Conservation (phyloP, 1,140 invertebrate genomes). For the Stegodyphus mimosarum region DNA sequence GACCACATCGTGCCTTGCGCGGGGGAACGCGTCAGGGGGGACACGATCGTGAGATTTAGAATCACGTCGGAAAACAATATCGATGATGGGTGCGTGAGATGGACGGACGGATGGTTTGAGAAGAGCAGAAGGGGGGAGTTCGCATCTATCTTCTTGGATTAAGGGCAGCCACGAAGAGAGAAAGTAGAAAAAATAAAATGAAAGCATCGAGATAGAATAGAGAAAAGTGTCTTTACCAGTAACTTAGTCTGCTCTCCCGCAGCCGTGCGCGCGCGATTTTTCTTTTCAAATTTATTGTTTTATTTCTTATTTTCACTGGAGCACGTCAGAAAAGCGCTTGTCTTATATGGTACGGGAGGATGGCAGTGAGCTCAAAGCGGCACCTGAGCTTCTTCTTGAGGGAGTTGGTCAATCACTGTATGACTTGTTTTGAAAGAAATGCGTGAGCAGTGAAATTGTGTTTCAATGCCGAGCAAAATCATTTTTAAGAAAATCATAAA, state of each 20-base stretch:
- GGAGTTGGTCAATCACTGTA: too few relatives aligned
- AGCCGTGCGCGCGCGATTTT: neutral
- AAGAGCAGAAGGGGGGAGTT: neutral
- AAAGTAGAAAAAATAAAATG: neutral
- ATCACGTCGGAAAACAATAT: slow-evolving; percentile 51
- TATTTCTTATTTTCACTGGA: neutral
- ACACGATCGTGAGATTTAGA: slow-evolving; percentile 38
- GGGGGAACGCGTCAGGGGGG: neutral
- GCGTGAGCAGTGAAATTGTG: too few relatives aligned
- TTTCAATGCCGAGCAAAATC: too few relatives aligned
- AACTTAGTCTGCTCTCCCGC: slow-evolving; percentile 8
- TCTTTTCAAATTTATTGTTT: neutral
- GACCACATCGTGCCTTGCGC: slow-evolving; percentile 24
- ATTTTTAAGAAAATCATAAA: too few relatives aligned
- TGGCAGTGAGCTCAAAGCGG: slow-evolving; percentile 5
- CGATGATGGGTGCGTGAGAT: slow-evolving; percentile 27
- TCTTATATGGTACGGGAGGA: neutral
- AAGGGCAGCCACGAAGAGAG: slow-evolving; percentile 1
- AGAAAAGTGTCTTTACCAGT: slow-evolving; percentile 45
- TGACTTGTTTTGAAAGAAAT: too few relatives aligned
- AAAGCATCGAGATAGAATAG: slow-evolving; percentile 1
- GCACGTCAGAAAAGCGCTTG: slow-evolving; percentile 16
- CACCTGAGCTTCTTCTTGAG: slow-evolving; percentile 8
- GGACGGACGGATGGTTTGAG: slow-evolving; percentile 15
- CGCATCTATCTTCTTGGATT: slow-evolving; percentile 42